Evolutionary conservation across 2,797 vertebrate genomes (phyloP), one percentile per base, ranked within the genome.

Genomic region (Hipposideros larvatus): DNA sequence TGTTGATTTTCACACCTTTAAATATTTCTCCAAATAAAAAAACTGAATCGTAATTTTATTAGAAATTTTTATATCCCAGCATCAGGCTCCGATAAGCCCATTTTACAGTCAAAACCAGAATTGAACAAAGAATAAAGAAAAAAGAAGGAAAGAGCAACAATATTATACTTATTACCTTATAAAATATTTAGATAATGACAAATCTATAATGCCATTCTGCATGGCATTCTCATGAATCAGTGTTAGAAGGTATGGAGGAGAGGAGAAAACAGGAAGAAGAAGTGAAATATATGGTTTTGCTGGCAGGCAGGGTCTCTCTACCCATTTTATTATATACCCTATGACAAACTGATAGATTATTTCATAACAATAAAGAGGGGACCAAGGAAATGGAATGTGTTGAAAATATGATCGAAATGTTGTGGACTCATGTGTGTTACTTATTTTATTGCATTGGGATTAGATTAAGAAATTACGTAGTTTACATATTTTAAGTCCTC

Each of bases 11-110:
- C 74, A 82, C 9, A n/a, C 21, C 55, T 75, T 86, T 86, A 88
- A 95, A 87, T 87, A 77, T 80, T 55, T 94, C 51, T 48, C 70
- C 34, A 46, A 66, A 28, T 73, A 68, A 90, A 95, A 95, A 87
- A 90, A 53, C 0, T 59, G 46, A 93, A 71, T 77, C 18, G 28
- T 71, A 57, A 96, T 87, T 92, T 90, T 22, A 41, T 14, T 65
- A 43, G 71, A 89, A 80, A 77, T 37, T 15, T 78, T 71, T 82
- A 41, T n/a, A 91, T 41, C 34, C 26, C 34, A 87, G 73, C 61
- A 68, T 82, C 31, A 87, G 79, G 4, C 7, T 75, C 43, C 48
- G 59, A 73, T 11, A 80, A 95, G 43, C 24, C 51, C 26, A 71
- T 53, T 93, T 79, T 87, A 86, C 4, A 53, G 14, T 41, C 26